Base-by-base conservation (phyloP, 2,888 invertebrate genomes). In the Tetranychus piercei region DNA sequence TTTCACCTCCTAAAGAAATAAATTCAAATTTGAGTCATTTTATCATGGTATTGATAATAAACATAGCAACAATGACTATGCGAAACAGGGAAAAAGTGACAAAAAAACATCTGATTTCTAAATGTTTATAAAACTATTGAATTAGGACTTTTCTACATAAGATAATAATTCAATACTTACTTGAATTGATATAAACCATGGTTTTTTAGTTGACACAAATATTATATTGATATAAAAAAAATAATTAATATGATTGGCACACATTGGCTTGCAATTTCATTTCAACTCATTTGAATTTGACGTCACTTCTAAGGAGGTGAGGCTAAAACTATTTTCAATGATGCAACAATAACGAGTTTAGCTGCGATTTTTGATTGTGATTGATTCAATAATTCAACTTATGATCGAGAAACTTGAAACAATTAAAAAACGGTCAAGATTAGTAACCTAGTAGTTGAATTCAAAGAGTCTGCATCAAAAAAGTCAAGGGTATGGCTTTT, bases 1-100 rank as follows among this genome's bases (percentile, higher is more conserved):
- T n/a, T 69, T 69, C 69, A 8, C 69, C 69, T 23, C 69, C 69
- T 69, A 22, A n/a, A 69, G n/a, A 69, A 55, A 45, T n/a, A 55
- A 55, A 55, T 15, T 55, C 15, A 55, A 55, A 55, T 55, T 55
- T 15, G 15, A 55, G 15, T 55, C 55, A 55, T 15, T 1, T 55
- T 55, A 55, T 15, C 9, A 7, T 15, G 55, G 15, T 15, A 55
- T 15, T 15, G 15, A 55, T 55, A 55, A 55, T 55, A 55, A 55
- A 55, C 55, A 55, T 15, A 55, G 15, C 11, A 9, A 55, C 55
- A 55, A 55, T 55, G 15, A 55, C 55, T 15, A 55, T 55, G 15
- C 55, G 3, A 55, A 15, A 55, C 9, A 55, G 15, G 55, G 55
- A 55, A 55, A 9, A 1, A 55, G 9, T 55, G 55, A 55, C 8